Conservation (phyloP, 2,113 vertebrate species). For the Etheostoma cragini region DNA sequence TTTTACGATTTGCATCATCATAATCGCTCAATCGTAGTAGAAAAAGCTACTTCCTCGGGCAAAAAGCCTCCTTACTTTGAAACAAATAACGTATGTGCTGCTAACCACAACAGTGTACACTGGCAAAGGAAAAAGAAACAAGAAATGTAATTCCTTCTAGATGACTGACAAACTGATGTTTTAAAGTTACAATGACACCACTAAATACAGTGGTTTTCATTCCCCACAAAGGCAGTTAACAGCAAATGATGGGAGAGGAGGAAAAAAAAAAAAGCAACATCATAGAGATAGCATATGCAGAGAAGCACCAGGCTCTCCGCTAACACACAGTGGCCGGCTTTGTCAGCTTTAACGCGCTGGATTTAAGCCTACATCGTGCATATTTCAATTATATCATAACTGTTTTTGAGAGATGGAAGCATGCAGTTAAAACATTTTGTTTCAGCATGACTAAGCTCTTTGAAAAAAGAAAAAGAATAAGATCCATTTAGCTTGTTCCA, state of each 20-base stretch:
- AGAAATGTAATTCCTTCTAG: neutral
- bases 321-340: neutral
- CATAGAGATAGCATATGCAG: neutral
- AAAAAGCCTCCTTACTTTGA: neutral
- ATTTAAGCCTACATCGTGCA: neutral
- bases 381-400: conserved; percentile 12
- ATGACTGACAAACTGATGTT: neutral
- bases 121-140: neutral
- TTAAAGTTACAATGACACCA: conserved; percentile 26
- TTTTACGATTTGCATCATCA: neutral
- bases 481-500: conserved; percentile 56
- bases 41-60: neutral
- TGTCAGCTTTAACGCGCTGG: neutral
- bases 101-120: neutral
- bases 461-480: neutral
- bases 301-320: neutral
- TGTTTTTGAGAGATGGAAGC: conserved; percentile 28
- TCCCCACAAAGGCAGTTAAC: neutral
- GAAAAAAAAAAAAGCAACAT: neutral
- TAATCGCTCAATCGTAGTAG: too few species aligned
- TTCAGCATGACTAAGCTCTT: conserved; percentile 46
- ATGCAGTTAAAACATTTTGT: conserved; percentile 40
- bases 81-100: neutral
- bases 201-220: conserved; percentile 25
- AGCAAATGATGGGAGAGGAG: neutral